Evolutionary conservation across 2,888 invertebrate genomes (phyloP).

Genomic region (Macrosiphum euphorbiae): DNA sequence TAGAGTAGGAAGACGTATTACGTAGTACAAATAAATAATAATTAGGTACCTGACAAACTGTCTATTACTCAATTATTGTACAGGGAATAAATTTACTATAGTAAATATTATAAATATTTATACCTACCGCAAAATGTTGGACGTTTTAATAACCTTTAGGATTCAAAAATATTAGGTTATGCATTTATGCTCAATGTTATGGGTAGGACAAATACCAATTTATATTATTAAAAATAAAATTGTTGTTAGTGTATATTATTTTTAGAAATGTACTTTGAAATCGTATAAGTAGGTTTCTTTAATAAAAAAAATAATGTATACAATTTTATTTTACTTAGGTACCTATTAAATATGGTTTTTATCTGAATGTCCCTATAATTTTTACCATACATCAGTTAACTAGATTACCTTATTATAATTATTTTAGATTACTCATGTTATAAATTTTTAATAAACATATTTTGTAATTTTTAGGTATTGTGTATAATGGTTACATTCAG

Average conservation of each 20-base stretch:
- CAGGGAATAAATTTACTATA: not conserved
- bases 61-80: slow-evolving; percentile 2
- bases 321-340: not conserved
- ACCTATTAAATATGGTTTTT: not conserved
- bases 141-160: not conserved
- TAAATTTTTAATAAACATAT: not conserved
- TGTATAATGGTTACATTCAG: not conserved
- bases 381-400: not conserved
- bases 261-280: not conserved
- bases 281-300: not conserved
- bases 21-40: not conserved
- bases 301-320: not conserved
- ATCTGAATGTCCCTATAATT: not conserved
- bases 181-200: not conserved
- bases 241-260: not conserved
- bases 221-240: not conserved
- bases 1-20: too few species aligned
- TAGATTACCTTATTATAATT: not conserved
- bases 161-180: not conserved
- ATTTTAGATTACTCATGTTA: not conserved
- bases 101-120: not conserved
- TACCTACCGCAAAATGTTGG: not conserved
- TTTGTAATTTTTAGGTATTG: not conserved
- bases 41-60: slow-evolving; percentile 12
- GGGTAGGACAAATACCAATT: not conserved